Evolutionary conservation across 2,797 vertebrate species (phyloP).

Genomic region (Ptychadena robeensis): DNA sequence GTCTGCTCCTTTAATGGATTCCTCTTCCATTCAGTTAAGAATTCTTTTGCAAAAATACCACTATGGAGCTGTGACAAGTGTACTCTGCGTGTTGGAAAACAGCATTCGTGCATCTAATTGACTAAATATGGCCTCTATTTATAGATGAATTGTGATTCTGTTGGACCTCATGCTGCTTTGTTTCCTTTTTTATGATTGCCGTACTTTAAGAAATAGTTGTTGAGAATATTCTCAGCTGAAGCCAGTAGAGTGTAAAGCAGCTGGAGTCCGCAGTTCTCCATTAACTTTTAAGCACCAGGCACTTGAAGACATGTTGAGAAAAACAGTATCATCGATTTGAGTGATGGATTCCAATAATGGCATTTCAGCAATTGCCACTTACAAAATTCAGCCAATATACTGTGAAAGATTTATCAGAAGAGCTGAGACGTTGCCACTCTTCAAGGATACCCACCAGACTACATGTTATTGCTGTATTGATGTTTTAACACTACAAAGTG

Average conservation of each 20-base stretch:
- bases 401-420: constrained; percentile 38
- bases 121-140: constrained; percentile 14
- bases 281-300: constrained; percentile 53
- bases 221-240: constrained; percentile 12
- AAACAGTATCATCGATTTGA: constrained; percentile 53
- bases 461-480: constrained; percentile 16
- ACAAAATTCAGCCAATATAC: constrained; percentile 44
- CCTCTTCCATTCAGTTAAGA: neutral
- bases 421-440: constrained; percentile 30
- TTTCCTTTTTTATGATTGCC: constrained; percentile 32
- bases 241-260: constrained; percentile 16
- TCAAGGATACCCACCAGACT: constrained; percentile 30
- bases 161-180: neutral
- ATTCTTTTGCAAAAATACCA: neutral
- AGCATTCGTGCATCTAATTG: neutral
- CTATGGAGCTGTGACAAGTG: neutral
- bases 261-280: constrained; percentile 31
- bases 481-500: constrained; percentile 23
- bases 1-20: neutral
- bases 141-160: neutral
- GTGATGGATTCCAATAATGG: constrained; percentile 49
- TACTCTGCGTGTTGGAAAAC: neutral
- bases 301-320: constrained; percentile 58
- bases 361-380: constrained; percentile 53
- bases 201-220: constrained; percentile 11